These are phyloP conservation scores for Avahi laniger DNA, from an alignment of 2,797 vertebrate genomes.

Conservation along the genomic window DNA sequence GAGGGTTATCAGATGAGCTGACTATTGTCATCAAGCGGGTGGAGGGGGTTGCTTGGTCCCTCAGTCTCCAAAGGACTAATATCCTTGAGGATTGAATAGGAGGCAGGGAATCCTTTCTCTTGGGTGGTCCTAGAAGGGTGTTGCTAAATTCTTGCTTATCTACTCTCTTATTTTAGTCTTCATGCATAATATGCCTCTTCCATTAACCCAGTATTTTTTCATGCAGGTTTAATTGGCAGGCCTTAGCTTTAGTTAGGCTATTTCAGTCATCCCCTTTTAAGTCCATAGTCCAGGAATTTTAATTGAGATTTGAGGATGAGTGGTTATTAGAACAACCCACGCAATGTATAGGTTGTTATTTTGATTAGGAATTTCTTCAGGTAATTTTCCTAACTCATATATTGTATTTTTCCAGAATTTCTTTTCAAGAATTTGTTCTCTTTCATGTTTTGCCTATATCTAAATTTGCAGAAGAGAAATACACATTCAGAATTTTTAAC, in stretches of 20 bases:
- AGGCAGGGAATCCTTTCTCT: background rate
- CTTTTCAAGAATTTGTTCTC: background rate
- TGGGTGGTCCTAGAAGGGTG: background rate
- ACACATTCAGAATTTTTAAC: background rate
- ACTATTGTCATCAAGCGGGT: background rate
- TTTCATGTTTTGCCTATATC: background rate
- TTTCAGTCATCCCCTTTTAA: background rate
- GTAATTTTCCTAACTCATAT: background rate
- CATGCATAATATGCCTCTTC: background rate
- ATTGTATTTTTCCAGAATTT: background rate
- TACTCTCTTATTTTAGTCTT: background rate
- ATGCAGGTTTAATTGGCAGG: background rate
- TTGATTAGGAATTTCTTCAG: background rate
- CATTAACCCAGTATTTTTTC: background rate
- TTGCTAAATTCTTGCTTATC: background rate
- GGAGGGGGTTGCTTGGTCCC: background rate
- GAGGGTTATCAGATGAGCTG: background rate
- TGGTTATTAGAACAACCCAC: background rate
- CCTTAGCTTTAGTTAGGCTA: background rate
- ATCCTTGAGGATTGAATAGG: background rate
- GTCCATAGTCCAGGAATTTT: background rate
- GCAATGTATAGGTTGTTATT: background rate
- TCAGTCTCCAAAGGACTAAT: background rate
- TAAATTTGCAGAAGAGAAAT: constrained; percentile 5
- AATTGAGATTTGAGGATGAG: background rate